Evolutionary conservation across 2,113 vertebrate species (phyloP), one percentile per base, ranked within the genome.

Genomic region (Campylorhamphus procurvoides): DNA sequence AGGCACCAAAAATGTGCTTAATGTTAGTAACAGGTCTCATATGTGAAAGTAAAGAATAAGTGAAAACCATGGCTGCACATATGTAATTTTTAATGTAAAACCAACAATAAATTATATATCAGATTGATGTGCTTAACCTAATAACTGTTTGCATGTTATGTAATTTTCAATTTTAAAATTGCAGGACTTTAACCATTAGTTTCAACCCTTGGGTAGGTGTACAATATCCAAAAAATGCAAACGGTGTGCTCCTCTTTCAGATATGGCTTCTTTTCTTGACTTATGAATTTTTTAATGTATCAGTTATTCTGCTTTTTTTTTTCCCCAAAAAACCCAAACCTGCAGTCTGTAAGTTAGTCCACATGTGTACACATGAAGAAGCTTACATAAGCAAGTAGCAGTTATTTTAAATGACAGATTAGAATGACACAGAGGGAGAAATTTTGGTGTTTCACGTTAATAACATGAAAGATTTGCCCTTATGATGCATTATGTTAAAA

Each of bases 401-500:
- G 76, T 86, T 67, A 83, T 83, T 95, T 82, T 64, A 79, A 94
- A 72, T 87, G 89, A 96, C 77, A 90, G 78, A 96, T 96, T 89
- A 87, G 50, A 96, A 97, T 62, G 55, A 82, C 84, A 97, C 50
- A 94, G 83, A 87, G 84, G 91, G 53, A 87, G 64, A 77, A 75
- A 91, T 87, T 96, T 97, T 89, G 88, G 71, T 91, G 68, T 94
- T 93, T 95, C 73, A 75, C 47, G 59, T 85, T 90, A 96, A 95
- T 94, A 96, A 96, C 76, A 94, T 50, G 69, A 95, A 94, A 87
- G 86, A 95, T 95, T 95, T 87, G 62, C 87, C 39, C 74, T 80
- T 84, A 72, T 94, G 93, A 91, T 89, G 90, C 75, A 90, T 68
- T 92, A 91, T 74, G 76, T 84, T 96, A 95, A 96, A 96, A 97